A percentile compares a stretch with the other conserved stretches of the same genome.
phyloP scores from a whole-genome alignment of 2,113 vertebrate genomes.

The Solenodon paradoxus region DNA sequence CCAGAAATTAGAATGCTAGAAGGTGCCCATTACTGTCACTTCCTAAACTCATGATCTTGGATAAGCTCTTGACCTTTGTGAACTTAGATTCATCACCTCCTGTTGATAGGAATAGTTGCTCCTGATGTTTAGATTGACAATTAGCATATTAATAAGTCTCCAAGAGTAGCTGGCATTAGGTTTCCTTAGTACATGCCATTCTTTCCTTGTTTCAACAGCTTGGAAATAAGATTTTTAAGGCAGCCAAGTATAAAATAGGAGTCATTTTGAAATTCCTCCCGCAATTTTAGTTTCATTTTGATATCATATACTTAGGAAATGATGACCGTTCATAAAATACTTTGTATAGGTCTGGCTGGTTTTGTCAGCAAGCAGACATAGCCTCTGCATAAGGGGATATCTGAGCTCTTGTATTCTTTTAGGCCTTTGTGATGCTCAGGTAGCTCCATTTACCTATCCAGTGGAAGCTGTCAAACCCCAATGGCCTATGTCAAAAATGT shows the following conservation, averaged over 20 bases:
- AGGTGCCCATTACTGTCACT: not conserved
- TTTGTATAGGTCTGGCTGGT: not conserved
- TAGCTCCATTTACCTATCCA: not conserved
- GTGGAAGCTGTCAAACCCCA: not conserved
- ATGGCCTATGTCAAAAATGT: not conserved
- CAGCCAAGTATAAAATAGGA: not conserved
- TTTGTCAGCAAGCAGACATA: not conserved
- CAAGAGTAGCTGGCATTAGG: not conserved
- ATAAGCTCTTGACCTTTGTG: not conserved
- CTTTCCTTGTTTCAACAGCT: not conserved
- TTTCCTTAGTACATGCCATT: not conserved
- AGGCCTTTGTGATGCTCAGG: not conserved
- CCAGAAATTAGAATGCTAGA: not conserved
- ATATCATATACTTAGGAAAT: not conserved
- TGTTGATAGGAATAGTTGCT: not conserved
- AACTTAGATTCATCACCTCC: not conserved
- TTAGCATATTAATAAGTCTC: not conserved
- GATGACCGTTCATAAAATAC: not conserved
- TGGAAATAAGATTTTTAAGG: not conserved
- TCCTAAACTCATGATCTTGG: not conserved
- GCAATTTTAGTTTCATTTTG: not conserved
- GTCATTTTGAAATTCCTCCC: not conserved
- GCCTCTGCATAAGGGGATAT: not conserved
- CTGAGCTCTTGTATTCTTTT: not conserved
- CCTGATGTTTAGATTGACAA: not conserved